Conservation (phyloP, 2,797 vertebrate species). For the Clarias platycephalus region DNA sequence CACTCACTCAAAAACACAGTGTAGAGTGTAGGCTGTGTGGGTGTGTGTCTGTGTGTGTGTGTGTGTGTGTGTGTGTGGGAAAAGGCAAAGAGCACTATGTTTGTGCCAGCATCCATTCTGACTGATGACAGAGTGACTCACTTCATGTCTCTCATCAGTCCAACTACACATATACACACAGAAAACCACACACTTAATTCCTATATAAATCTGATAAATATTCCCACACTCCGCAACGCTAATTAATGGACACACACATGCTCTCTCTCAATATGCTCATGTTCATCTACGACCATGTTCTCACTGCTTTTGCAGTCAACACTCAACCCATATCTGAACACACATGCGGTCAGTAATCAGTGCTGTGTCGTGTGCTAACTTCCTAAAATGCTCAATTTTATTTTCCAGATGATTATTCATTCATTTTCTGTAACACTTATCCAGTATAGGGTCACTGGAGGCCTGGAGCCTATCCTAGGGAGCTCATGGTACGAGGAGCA, state of each 20-base stretch:
- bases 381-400: background rate
- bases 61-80: conserved; percentile 31
- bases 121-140: conserved; percentile 34
- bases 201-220: background rate
- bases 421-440: no score
- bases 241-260: background rate
- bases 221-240: background rate
- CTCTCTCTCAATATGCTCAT: background rate
- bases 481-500: no score
- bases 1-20: conserved; percentile 36
- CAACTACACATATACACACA: conserved; percentile 9
- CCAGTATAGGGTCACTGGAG: no score
- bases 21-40: conserved; percentile 4
- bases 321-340: background rate
- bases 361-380: background rate
- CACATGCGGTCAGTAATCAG: conserved; percentile 14
- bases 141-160: conserved; percentile 15
- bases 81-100: conserved; percentile 20
- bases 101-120: conserved; percentile 37
- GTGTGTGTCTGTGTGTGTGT: conserved; percentile 16
- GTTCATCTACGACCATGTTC: background rate
- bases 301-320: no score
- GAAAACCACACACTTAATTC: background rate
- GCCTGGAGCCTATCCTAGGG: no score
- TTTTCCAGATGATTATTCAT: conserved; percentile 1